phyloP scores from a whole-genome alignment of 2,797 vertebrate species.

The Paedocypris micromegethes region DNA sequence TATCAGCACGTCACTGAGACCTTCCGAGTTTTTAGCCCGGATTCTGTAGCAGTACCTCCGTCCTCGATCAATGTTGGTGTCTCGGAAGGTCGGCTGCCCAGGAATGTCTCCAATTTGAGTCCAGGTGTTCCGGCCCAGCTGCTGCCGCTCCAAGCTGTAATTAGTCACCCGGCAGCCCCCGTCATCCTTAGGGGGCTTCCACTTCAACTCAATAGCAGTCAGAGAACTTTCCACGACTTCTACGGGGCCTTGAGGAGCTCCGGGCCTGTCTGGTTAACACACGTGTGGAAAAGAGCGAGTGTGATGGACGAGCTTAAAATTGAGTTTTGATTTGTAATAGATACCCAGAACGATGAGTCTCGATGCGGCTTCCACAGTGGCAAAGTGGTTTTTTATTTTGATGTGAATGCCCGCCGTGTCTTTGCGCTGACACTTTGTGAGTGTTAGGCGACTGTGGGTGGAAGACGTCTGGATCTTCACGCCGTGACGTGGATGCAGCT shows the following conservation, averaged over 20 bases:
- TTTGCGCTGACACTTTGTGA: constrained; percentile 72
- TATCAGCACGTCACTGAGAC: constrained; percentile 72
- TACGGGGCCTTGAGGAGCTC: constrained; percentile 77
- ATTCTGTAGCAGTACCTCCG: constrained; percentile 81
- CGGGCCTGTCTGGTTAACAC: constrained; percentile 76
- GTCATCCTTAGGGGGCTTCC: constrained; percentile 78
- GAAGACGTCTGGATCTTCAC: constrained; percentile 68
- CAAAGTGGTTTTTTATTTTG: constrained; percentile 78
- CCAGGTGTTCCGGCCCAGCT: constrained; percentile 79
- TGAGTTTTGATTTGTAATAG: constrained; percentile 38
- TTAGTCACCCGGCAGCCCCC: constrained; percentile 74
- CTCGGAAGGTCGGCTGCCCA: constrained; percentile 65
- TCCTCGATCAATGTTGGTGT: constrained; percentile 72
- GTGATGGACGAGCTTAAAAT: not conserved
- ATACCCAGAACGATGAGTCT: constrained; percentile 79
- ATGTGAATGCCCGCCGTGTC: constrained; percentile 78
- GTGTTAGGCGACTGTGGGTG: constrained; percentile 64
- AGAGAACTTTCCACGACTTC: constrained; percentile 70
- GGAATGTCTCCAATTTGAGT: constrained; percentile 66
- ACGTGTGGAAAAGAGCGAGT: not conserved
- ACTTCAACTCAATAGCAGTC: constrained; percentile 74
- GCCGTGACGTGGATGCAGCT: constrained; percentile 61
- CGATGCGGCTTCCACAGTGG: constrained; percentile 66
- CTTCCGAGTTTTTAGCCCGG: constrained; percentile 76
- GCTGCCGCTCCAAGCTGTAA: constrained; percentile 77